Conservation (phyloP, 2,888 invertebrate genomes). For the Pteria penguin region DNA sequence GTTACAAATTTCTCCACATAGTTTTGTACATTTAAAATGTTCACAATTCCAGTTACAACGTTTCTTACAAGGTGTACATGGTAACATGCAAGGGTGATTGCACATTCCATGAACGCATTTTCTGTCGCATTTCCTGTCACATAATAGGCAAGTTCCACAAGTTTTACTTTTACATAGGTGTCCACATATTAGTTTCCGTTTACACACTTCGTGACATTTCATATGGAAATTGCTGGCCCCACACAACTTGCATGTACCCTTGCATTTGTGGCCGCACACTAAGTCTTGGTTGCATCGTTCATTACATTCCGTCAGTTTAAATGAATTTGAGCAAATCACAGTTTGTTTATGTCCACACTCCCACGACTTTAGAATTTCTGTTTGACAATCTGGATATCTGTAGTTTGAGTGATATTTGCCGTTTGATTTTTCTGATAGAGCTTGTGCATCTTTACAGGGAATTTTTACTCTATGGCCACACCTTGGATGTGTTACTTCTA, state of each 20-base stretch:
- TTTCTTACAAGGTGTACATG: neutral
- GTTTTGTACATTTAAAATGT: constrained; percentile 69
- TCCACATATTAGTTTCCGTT: constrained; percentile 11
- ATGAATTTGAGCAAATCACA: too few species aligned
- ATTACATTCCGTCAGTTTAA: too few species aligned
- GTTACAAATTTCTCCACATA: constrained; percentile 78
- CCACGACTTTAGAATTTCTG: too few species aligned
- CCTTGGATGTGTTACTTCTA: too few species aligned
- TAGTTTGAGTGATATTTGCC: too few species aligned
- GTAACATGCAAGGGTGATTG: neutral
- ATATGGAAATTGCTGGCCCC: neutral
- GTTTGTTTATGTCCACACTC: too few species aligned
- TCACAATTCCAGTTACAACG: constrained; percentile 41
- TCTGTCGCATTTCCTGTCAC: neutral
- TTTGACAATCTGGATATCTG: too few species aligned
- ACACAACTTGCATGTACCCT: neutral
- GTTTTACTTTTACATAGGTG: constrained; percentile 13
- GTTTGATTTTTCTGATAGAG: too few species aligned
- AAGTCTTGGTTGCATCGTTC: neutral
- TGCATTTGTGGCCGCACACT: constrained; percentile 2
- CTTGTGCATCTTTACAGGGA: too few species aligned
- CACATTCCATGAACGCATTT: constrained; percentile 7
- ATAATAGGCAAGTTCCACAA: constrained; percentile 14
- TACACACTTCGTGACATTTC: constrained; percentile 19
- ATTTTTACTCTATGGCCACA: too few species aligned